Conservation (phyloP, 53 echinoderm and acorn worm species). For the Echinometra lucunter region DNA sequence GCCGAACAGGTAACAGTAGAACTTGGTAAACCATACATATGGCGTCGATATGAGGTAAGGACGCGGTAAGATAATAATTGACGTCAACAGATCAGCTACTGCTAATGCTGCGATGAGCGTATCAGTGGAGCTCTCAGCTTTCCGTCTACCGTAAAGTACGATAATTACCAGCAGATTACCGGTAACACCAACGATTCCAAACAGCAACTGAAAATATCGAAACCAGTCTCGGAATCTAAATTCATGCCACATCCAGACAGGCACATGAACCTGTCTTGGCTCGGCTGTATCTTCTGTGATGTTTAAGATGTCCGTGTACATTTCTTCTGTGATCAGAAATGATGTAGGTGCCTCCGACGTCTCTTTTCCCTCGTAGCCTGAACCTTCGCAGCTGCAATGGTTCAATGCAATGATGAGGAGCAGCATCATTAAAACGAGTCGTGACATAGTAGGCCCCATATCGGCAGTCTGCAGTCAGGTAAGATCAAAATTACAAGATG, state of each 20-base stretch:
- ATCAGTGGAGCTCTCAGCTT: conserved; percentile 59
- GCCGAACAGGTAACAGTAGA: conserved; percentile 77
- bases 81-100: conserved; percentile 78
- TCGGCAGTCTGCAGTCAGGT: neutral
- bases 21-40: conserved; percentile 25
- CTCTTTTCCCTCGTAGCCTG: neutral
- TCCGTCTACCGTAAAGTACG: conserved; percentile 37
- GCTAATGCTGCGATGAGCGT: conserved; percentile 76
- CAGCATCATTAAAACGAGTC: neutral
- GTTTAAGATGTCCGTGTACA: neutral
- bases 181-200: conserved; percentile 67
- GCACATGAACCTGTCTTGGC: neutral
- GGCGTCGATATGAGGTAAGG: conserved; percentile 64
- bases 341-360: neutral
- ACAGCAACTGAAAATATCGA: conserved; percentile 41
- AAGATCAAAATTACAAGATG: too few relatives aligned
- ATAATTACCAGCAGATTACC: conserved; percentile 80
- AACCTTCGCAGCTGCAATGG: neutral
- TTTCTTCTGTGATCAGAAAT: neutral
- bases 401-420: neutral
- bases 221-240: conserved; percentile 5
- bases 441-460: neutral
- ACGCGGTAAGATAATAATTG: conserved; percentile 69
- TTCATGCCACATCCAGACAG: neutral
- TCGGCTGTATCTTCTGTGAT: neutral